These are phyloP conservation scores for Allolobophora icterica DNA, from an alignment of 2,888 invertebrate genomes.

Conservation along the genomic window DNA sequence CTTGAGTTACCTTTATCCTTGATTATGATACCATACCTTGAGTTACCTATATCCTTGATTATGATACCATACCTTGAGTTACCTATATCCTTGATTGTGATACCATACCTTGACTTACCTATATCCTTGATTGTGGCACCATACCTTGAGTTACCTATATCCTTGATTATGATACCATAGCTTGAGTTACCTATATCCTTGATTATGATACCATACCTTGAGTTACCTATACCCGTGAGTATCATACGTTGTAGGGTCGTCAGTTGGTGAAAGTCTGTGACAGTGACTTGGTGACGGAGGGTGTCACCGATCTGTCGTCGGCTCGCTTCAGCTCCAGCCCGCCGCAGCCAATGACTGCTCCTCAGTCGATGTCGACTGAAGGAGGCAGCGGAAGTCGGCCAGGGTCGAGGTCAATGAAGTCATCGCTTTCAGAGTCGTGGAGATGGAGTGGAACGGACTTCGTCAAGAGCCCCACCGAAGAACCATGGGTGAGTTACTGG, in stretches of 20 bases:
- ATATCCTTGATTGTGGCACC: background rate
- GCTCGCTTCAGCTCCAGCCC: background rate
- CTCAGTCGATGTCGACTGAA: background rate
- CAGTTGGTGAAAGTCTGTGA: conserved; percentile 85
- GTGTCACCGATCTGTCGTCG: conserved; percentile 66
- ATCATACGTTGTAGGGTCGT: conserved; percentile 69
- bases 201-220: background rate
- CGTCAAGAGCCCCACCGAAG: conserved; percentile 65
- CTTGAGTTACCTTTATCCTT: too few relatives aligned
- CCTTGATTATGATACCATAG: background rate
- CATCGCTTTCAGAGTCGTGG: conserved; percentile 51
- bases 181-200: background rate
- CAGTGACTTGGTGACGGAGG: conserved; percentile 83
- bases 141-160: too few relatives aligned
- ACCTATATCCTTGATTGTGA: too few relatives aligned
- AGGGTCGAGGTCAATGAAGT: background rate
- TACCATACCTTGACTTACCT: background rate
- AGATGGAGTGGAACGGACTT: conserved; percentile 61
- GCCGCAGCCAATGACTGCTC: background rate
- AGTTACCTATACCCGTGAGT: background rate
- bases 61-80: too few relatives aligned
- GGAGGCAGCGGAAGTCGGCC: background rate
- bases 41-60: too few relatives aligned
- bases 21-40: too few relatives aligned
- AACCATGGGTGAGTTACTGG: conserved; percentile 72